phyloP scores from a whole-genome alignment of 2,888 invertebrate genomes.

The Heteropelma amictum region DNA sequence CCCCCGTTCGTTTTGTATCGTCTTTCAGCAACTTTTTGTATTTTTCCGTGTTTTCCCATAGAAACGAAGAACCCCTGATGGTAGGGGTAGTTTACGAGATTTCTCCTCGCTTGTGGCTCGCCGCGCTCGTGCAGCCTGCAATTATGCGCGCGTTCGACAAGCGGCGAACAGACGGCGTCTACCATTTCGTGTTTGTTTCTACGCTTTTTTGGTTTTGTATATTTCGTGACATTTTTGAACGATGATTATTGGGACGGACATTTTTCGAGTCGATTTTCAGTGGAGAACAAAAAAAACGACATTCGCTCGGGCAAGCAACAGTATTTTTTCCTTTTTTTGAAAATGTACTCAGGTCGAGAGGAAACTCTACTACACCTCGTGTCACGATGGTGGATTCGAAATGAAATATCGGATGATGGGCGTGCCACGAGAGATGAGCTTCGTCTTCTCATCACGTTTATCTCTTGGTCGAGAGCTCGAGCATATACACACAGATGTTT shows the following conservation, averaged over 20 bases:
- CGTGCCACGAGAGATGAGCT: constrained; percentile 1
- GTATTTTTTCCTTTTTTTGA: constrained; percentile 37
- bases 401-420: constrained; percentile 53
- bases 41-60: neutral
- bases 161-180: constrained; percentile 30
- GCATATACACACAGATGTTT: neutral
- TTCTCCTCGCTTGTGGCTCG: constrained; percentile 35
- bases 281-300: constrained; percentile 1
- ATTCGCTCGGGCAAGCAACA: neutral
- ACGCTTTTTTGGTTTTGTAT: constrained; percentile 21
- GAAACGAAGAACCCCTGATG: constrained; percentile 54
- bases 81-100: constrained; percentile 55
- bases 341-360: constrained; percentile 22
- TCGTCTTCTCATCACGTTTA: constrained; percentile 27
- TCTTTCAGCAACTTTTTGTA: neutral
- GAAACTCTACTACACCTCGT: constrained; percentile 1
- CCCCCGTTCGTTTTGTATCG: neutral
- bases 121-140: constrained; percentile 57
- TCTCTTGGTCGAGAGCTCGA: constrained; percentile 15
- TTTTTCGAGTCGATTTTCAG: constrained; percentile 4
- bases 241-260: constrained; percentile 1
- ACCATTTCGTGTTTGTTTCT: constrained; percentile 58
- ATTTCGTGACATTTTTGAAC: constrained; percentile 15
- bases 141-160: constrained; percentile 56
- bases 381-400: constrained; percentile 22